These are phyloP conservation scores for Palythoa grandiflora DNA, from an alignment of 92 coral and sea anemone species.

Conservation along the genomic window DNA sequence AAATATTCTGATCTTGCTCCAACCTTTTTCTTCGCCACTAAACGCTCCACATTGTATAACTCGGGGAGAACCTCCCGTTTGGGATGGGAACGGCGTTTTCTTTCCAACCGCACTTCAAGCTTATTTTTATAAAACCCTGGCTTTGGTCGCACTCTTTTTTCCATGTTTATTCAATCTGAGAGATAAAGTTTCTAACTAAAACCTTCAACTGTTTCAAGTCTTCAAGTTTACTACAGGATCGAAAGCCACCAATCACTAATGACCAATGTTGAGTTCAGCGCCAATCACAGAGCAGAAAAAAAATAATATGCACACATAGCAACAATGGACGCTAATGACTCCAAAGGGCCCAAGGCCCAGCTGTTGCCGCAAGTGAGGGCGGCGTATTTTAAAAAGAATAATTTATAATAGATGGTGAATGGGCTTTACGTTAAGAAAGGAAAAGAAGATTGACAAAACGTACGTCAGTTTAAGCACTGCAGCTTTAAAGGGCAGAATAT, in stretches of 20 bases:
- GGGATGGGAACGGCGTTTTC: not conserved
- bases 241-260: not conserved
- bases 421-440: not conserved
- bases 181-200: not conserved
- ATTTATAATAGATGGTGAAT: not conserved
- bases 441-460: no score
- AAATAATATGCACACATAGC: not conserved
- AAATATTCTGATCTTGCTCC: slow-evolving; percentile 1
- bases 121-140: slow-evolving; percentile 13
- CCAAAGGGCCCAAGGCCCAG: not conserved
- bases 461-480: no score
- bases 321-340: not conserved
- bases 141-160: slow-evolving; percentile 13
- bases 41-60: slow-evolving; percentile 3
- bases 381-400: not conserved
- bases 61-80: slow-evolving; percentile 2
- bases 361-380: not conserved
- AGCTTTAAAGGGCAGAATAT: no score
- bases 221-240: not conserved
- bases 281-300: not conserved
- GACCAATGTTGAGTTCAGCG: not conserved
- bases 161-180: not conserved
- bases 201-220: not conserved
- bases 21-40: slow-evolving; percentile 24
- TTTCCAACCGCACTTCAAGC: not conserved